Evolutionary conservation across 2,113 vertebrate genomes (phyloP).

Genomic region (Platycercus adscitus): DNA sequence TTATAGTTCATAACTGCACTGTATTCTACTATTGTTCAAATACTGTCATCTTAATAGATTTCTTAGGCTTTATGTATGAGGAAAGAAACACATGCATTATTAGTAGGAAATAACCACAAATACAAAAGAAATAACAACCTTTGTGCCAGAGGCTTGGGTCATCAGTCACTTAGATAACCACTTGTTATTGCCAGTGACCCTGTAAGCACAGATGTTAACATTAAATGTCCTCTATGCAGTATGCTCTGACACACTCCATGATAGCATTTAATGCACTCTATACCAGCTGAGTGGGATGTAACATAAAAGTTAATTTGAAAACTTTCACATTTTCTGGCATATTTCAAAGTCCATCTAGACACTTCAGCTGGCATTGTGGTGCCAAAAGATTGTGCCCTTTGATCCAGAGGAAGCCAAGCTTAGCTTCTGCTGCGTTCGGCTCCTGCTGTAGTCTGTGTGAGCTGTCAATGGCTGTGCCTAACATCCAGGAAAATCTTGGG

Average conservation of each 20-base stretch:
- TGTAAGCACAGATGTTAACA: neutral
- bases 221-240: neutral
- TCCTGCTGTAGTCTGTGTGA: neutral
- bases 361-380: conserved; percentile 46
- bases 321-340: conserved; percentile 34
- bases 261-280: neutral
- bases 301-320: conserved; percentile 71
- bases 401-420: neutral
- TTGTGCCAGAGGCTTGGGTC: conserved; percentile 8
- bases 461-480: neutral
- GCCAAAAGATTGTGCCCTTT: conserved; percentile 57
- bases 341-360: conserved; percentile 70
- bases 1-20: neutral
- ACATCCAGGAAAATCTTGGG: neutral
- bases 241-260: neutral
- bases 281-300: neutral
- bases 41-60: neutral
- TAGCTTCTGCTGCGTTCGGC: neutral
- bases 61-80: neutral
- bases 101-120: neutral
- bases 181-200: conserved; percentile 23
- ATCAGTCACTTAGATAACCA: neutral
- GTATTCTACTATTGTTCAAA: neutral
- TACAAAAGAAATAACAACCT: neutral
- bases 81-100: neutral